phyloP scores from a whole-genome alignment of 2,113 vertebrate species.

The Dasypus novemcinctus region DNA sequence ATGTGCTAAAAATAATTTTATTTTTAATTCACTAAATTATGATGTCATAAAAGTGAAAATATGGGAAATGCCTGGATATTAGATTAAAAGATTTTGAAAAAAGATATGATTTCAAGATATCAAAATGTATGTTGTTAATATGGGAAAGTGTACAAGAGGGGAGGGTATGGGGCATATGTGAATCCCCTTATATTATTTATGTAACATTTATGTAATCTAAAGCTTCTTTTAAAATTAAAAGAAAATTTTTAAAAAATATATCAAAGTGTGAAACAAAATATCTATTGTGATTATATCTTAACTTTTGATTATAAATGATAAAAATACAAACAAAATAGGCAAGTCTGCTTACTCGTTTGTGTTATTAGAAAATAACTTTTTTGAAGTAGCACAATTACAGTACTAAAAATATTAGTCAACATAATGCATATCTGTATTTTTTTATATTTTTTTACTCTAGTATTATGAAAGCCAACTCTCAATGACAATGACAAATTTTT shows the following conservation, averaged over 20 bases:
- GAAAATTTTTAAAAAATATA: background rate
- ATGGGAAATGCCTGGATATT: background rate
- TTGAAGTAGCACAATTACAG: background rate
- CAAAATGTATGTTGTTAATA: background rate
- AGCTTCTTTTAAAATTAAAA: too few species aligned
- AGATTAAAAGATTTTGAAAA: background rate
- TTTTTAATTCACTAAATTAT: conserved; percentile 4
- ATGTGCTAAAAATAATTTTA: background rate
- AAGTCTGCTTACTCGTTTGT: background rate
- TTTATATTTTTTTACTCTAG: background rate
- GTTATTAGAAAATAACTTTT: background rate
- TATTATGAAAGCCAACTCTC: background rate
- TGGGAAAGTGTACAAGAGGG: too few species aligned
- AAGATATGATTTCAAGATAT: background rate
- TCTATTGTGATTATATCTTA: background rate
- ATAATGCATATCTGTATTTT: background rate
- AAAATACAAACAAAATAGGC: background rate
- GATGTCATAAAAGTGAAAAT: background rate
- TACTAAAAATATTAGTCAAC: background rate
- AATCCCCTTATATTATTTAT: too few species aligned
- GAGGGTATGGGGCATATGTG: too few species aligned
- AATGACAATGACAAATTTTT: background rate
- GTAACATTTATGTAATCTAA: too few species aligned
- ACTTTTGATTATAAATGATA: background rate
- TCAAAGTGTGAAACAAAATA: conserved; percentile 9